These are phyloP conservation scores for Albula goreensis DNA, from an alignment of 2,113 vertebrate species.

Conservation along the genomic window DNA sequence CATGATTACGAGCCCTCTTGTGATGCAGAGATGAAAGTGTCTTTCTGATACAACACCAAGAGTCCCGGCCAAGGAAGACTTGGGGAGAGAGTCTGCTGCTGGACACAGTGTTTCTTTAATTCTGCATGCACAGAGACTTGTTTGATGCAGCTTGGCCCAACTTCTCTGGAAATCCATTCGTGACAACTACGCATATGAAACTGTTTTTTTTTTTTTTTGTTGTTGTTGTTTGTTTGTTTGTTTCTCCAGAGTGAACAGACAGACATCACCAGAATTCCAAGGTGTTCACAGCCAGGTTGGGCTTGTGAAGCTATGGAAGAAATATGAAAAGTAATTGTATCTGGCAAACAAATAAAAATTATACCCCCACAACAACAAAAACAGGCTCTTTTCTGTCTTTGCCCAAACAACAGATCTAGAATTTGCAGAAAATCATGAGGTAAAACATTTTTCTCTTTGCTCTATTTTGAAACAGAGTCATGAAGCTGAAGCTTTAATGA, in stretches of 20 bases:
- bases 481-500: not conserved
- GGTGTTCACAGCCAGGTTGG: not conserved
- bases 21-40: constrained; percentile 7
- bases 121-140: not conserved
- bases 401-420: not conserved
- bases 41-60: not conserved
- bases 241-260: too few relatives aligned
- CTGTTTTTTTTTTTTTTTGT: not conserved
- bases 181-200: not conserved
- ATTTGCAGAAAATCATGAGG: not conserved
- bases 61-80: not conserved
- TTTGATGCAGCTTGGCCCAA: not conserved
- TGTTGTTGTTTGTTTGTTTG: too few relatives aligned
- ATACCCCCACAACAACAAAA: not conserved
- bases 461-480: not conserved
- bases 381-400: not conserved
- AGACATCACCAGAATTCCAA: not conserved
- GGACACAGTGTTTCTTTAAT: not conserved
- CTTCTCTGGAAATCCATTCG: not conserved
- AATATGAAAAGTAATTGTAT: not conserved
- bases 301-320: not conserved
- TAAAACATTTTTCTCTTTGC: not conserved
- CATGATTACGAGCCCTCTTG: constrained; percentile 1
- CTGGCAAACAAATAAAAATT: not conserved
- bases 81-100: not conserved